These are phyloP conservation scores for Leptonema lineaticorne DNA, from an alignment of 1,140 invertebrate genomes.

Conservation along the genomic window DNA sequence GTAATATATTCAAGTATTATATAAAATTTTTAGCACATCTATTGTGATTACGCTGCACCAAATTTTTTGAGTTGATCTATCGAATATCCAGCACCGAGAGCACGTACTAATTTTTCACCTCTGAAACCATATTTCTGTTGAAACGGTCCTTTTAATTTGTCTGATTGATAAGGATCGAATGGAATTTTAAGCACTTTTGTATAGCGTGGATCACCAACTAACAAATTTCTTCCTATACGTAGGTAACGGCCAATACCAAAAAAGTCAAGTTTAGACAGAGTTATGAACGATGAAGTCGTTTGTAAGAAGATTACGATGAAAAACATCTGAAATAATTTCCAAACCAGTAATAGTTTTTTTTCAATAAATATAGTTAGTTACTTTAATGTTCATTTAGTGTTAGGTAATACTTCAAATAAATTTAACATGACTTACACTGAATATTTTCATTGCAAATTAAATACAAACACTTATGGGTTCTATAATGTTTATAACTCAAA, in stretches of 20 bases:
- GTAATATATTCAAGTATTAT: not conserved
- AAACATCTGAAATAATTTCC: slow-evolving; percentile 29
- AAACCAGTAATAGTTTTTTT: not conserved
- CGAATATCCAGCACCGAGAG: slow-evolving; percentile 37
- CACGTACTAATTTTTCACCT: slow-evolving; percentile 38
- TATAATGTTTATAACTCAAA: too few relatives aligned
- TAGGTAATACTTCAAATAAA: too few relatives aligned
- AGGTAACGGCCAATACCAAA: slow-evolving; percentile 30
- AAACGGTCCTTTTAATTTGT: slow-evolving; percentile 26
- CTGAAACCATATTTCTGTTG: slow-evolving; percentile 35
- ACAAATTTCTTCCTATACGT: slow-evolving; percentile 13
- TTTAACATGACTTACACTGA: too few relatives aligned
- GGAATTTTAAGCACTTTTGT: slow-evolving; percentile 22
- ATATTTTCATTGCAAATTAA: too few relatives aligned
- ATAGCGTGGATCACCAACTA: slow-evolving; percentile 32
- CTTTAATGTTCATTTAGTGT: not conserved
- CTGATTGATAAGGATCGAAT: slow-evolving; percentile 38
- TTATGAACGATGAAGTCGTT: slow-evolving; percentile 5
- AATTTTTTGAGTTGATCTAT: slow-evolving; percentile 32
- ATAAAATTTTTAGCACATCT: too few relatives aligned
- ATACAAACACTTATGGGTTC: too few relatives aligned
- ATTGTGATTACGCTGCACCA: slow-evolving; percentile 33
- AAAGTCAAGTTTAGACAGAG: slow-evolving; percentile 29
- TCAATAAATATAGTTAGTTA: not conserved
- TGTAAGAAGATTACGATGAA: slow-evolving; percentile 13